Conservation (phyloP, 2,113 vertebrate species). For the Dicrurus megarhynchus region DNA sequence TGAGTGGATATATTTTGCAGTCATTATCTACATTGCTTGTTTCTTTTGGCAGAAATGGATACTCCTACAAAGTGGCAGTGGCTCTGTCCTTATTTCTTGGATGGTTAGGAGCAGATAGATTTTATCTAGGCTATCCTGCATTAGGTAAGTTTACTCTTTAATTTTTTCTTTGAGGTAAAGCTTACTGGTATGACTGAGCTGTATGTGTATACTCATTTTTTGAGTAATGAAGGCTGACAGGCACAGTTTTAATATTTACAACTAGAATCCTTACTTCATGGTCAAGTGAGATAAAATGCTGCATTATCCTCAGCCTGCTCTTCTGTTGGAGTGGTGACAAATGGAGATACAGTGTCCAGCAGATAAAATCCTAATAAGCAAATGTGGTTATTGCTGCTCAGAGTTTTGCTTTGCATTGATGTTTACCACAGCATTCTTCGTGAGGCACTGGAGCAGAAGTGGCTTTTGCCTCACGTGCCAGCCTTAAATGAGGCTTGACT, state of each 20-base stretch:
- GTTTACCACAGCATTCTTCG: not conserved
- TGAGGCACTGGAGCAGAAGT: not conserved
- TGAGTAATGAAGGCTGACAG: not conserved
- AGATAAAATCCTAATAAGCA: constrained; percentile 8
- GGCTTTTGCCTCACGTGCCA: not conserved
- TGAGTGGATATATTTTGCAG: constrained; percentile 19
- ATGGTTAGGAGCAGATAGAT: constrained; percentile 96
- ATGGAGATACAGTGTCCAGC: not conserved
- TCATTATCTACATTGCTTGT: constrained; percentile 18
- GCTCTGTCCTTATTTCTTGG: constrained; percentile 96
- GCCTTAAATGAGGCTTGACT: not conserved
- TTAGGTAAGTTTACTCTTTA: constrained; percentile 80
- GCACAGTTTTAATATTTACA: not conserved
- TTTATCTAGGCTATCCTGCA: constrained; percentile 97
- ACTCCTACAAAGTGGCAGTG: constrained; percentile 96
- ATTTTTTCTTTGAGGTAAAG: not conserved
- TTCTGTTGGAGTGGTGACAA: not conserved
- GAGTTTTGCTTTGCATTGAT: not conserved
- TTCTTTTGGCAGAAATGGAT: constrained; percentile 83
- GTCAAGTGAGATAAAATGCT: not conserved
- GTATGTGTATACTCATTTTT: not conserved
- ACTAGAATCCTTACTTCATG: not conserved
- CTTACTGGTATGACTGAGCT: not conserved
- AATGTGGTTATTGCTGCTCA: not conserved
- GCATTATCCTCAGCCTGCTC: not conserved